A percentile compares a stretch with the other conserved stretches of the same genome.
phyloP scores from a whole-genome alignment of 2,113 vertebrate genomes.

The Cavia porcellus region DNA sequence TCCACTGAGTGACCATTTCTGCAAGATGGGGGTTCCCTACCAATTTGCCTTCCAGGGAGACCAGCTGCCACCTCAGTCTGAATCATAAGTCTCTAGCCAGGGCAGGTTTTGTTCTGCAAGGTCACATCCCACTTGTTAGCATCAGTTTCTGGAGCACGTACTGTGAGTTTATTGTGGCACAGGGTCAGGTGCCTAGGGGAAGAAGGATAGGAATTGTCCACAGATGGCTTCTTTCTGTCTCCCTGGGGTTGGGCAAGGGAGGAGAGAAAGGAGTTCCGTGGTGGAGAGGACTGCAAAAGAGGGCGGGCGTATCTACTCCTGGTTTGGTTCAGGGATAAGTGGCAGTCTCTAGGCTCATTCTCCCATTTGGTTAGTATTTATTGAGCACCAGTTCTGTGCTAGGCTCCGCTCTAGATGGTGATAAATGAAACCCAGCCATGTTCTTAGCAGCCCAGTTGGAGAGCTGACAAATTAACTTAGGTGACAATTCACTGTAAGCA shows the following conservation, averaged over 20 bases:
- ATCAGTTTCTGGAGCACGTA: not conserved
- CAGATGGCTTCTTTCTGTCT: not conserved
- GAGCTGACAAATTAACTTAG: not conserved
- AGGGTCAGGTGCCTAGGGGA: accelerated
- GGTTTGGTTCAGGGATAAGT: not conserved
- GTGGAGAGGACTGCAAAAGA: not conserved
- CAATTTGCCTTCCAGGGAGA: not conserved
- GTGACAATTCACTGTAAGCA: not conserved
- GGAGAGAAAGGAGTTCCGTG: not conserved
- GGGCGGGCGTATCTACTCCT: accelerated
- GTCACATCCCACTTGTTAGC: not conserved
- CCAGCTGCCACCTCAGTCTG: not conserved
- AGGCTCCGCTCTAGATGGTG: not conserved
- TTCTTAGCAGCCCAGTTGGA: not conserved
- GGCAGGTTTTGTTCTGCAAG: not conserved
- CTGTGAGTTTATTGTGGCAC: not conserved
- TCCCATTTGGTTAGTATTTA: not conserved
- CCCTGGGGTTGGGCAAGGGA: accelerated
- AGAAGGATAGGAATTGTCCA: not conserved
- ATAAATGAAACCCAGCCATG: not conserved
- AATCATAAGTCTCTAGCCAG: not conserved
- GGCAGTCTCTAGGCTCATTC: not conserved
- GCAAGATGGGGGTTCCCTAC: not conserved
- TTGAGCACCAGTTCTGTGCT: not conserved
- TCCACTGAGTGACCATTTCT: not conserved